Base-by-base conservation (phyloP, 2,888 invertebrate species). In the Drosophila pseudotakahashii region DNA sequence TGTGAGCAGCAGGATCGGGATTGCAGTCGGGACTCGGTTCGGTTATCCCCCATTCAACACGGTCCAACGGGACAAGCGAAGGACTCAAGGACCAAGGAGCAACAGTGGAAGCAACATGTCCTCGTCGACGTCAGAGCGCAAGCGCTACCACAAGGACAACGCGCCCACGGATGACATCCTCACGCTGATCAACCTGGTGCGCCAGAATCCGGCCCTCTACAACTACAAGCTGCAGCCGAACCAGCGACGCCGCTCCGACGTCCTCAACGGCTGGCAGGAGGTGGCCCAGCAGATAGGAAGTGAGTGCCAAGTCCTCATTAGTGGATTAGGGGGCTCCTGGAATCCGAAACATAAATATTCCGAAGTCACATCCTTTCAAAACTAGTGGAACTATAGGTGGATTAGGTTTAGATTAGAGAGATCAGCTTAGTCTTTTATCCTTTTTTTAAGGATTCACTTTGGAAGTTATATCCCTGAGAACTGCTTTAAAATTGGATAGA, bases 31-130 rank as follows among this genome's bases (percentile, higher is more conserved):
- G 19, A n/a, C n/a, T n/a, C n/a, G n/a, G n/a, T n/a, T n/a, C n/a
- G n/a, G n/a, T n/a, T n/a, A n/a, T n/a, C n/a, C n/a, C n/a, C n/a
- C n/a, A n/a, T n/a, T n/a, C n/a, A n/a, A n/a, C n/a, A n/a, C n/a
- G n/a, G n/a, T n/a, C n/a, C n/a, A n/a, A n/a, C n/a, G n/a, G n/a
- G n/a, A n/a, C n/a, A n/a, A n/a, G 19, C 19, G 19, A 19, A n/a
- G n/a, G 19, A 2, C 19, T 19, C 19, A 19, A 19, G 19, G 19
- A 19, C 26, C 26, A 4, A 34, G 13, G 10, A 60, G 37, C 45
- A 30, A 14, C 32, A 13, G 41, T 11, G 7, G 30, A 53, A 98
- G 92, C 10, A 98, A 97, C 97, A 98, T 98, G 89, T 98, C 62
- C 61, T 60, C 98, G 93, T 98, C 99, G 1, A 69, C 75, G 45